Percentiles rank a stretch among this genome's conserved stretches.
Evolutionary conservation across 2,113 vertebrate species (phyloP).

Genomic region (Lethenteron reissneri): DNA sequence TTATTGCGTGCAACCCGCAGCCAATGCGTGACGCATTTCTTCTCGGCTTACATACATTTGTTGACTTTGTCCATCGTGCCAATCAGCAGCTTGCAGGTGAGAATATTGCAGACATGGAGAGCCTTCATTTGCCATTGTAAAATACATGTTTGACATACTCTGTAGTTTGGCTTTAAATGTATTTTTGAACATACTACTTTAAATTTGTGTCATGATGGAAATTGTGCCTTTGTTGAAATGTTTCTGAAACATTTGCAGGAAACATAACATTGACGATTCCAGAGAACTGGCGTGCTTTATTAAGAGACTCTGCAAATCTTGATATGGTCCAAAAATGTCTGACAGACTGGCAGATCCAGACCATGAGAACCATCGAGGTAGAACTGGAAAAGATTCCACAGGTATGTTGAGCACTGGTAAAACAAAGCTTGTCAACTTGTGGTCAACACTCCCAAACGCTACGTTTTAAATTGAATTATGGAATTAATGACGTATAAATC

Average conservation of each 20-base stretch:
- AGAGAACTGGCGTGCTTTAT: constrained; percentile 27
- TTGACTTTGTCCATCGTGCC: constrained; percentile 22
- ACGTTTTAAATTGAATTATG: not conserved
- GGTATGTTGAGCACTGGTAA: constrained; percentile 20
- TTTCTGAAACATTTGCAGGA: constrained; percentile 17
- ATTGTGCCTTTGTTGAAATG: not conserved
- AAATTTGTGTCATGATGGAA: not conserved
- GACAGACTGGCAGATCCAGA: constrained; percentile 48
- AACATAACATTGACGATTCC: constrained; percentile 44
- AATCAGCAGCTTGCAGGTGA: constrained; percentile 35
- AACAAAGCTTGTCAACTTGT: not conserved
- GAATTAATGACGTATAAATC: not conserved
- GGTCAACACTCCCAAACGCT: constrained; percentile 4
- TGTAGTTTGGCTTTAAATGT: not conserved
- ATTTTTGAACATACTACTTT: not conserved
- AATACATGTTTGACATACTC: too few species aligned
- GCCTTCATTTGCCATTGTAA: not conserved
- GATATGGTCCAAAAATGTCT: constrained; percentile 30
- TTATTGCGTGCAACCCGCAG: constrained; percentile 8
- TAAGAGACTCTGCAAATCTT: constrained; percentile 18
- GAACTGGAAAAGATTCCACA: constrained; percentile 42
- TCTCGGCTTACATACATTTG: constrained; percentile 33
- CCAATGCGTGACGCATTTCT: constrained; percentile 29
- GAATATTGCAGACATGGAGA: not conserved
- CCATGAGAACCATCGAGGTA: constrained; percentile 33